These are phyloP conservation scores for Sarcophaga carnaria DNA, from an alignment of 2,888 invertebrate genomes.

Conservation along the genomic window DNA sequence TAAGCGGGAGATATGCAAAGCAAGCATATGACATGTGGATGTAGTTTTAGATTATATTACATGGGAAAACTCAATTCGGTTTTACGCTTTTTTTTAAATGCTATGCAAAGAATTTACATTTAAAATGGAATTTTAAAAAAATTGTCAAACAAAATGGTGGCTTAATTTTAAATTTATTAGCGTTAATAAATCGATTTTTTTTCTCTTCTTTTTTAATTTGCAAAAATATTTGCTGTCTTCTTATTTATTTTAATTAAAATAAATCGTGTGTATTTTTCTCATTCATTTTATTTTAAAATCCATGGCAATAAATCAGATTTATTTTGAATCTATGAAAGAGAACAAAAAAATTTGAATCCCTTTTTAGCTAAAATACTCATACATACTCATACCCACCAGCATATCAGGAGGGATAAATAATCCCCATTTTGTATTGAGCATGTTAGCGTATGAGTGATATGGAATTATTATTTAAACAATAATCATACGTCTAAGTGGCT, in stretches of 20 bases:
- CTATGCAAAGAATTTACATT: background rate
- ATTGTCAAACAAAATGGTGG: background rate
- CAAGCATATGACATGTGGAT: background rate
- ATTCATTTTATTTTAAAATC: background rate
- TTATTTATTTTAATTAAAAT: conserved; percentile 38
- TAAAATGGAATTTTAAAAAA: background rate
- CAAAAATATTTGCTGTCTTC: background rate
- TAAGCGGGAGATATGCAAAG: background rate
- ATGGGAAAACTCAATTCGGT: background rate
- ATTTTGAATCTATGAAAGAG: background rate
- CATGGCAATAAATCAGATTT: conserved; percentile 55
- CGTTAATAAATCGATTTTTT: background rate
- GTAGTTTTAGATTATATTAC: background rate
- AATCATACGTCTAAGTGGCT: conserved; percentile 34
- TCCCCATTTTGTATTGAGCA: background rate
- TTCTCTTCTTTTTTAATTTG: background rate
- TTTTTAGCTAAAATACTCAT: too few species aligned
- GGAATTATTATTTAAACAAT: conserved; percentile 18
- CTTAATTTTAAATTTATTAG: conserved; percentile 18
- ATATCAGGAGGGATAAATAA: too few species aligned
- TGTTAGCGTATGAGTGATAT: conserved; percentile 5
- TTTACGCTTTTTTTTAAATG: too few species aligned
- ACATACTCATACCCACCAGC: too few species aligned
- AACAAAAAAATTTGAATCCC: too few species aligned
- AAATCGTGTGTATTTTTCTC: background rate